Evolutionary conservation across 2,113 vertebrate genomes (phyloP).

Genomic region (Hypomesus transpacificus): DNA sequence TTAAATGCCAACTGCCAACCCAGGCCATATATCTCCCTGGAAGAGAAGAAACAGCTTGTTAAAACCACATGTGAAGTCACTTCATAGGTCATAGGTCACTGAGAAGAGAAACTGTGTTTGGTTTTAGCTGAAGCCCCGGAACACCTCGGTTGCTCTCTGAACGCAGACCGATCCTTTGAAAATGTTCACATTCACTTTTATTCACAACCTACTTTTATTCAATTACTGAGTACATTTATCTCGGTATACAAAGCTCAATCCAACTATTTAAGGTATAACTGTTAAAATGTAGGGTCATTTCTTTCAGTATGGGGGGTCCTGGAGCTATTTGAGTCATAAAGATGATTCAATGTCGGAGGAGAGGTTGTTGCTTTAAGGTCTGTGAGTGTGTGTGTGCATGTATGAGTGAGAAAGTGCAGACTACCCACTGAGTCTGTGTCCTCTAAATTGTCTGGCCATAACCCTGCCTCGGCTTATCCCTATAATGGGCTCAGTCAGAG

Average conservation of each 20-base stretch:
- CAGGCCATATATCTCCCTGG: neutral
- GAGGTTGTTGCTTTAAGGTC: neutral
- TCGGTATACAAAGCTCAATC: too few species aligned
- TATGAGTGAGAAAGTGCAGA: slow-evolving; percentile 9
- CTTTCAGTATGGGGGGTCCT: neutral
- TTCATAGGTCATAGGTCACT: neutral
- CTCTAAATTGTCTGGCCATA: slow-evolving; percentile 49
- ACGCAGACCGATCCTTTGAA: neutral
- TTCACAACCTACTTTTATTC: too few species aligned
- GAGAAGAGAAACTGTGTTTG: neutral
- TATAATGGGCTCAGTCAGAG: slow-evolving; percentile 41
- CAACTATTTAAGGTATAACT: neutral
- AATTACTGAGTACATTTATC: too few species aligned
- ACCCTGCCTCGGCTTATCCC: slow-evolving; percentile 52
- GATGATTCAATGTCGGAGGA: neutral
- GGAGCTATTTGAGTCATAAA: neutral
- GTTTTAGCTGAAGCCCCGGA: neutral
- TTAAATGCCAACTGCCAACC: neutral
- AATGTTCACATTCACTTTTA: too few species aligned
- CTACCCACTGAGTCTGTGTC: slow-evolving; percentile 36
- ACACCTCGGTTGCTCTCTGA: neutral
- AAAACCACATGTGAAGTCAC: slow-evolving; percentile 3
- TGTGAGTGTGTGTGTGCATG: slow-evolving; percentile 14
- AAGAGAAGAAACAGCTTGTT: neutral
- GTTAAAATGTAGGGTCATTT: too few species aligned